phyloP scores from a whole-genome alignment of 2,888 invertebrate species.

The Drosophila pseudotalamancana region DNA sequence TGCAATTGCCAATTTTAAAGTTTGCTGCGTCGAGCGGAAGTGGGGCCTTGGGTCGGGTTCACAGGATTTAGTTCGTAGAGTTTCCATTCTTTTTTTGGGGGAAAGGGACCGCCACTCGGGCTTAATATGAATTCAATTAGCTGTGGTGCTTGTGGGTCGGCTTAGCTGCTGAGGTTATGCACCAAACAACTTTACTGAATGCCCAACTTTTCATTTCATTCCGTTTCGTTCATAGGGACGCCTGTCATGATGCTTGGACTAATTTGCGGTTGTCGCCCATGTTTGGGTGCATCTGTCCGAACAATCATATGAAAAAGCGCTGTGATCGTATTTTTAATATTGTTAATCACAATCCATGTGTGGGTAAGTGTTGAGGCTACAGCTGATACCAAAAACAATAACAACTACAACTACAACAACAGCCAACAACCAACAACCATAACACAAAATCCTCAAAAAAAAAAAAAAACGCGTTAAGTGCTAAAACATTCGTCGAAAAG shows the following conservation, averaged over 20 bases:
- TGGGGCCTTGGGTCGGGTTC: slow-evolving; percentile 25
- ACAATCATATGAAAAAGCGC: slow-evolving; percentile 93
- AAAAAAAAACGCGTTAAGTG: slow-evolving; percentile 16
- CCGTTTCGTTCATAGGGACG: no score
- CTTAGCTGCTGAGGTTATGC: slow-evolving; percentile 9
- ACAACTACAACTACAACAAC: slow-evolving; percentile 44
- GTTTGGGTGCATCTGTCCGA: slow-evolving; percentile 97
- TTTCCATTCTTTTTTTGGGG: slow-evolving; percentile 11
- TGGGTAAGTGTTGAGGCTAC: slow-evolving; percentile 88
- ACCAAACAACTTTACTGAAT: slow-evolving; percentile 22
- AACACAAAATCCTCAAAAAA: slow-evolving; percentile 37
- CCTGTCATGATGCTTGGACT: slow-evolving; percentile 94
- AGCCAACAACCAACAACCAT: slow-evolving; percentile 27
- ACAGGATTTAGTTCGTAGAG: slow-evolving; percentile 9
- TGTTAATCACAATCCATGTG: slow-evolving; percentile 97
- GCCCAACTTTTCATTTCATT: slow-evolving; percentile 57
- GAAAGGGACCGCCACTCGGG: slow-evolving; percentile 5
- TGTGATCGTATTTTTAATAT: slow-evolving; percentile 95
- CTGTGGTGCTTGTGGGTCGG: slow-evolving; percentile 14
- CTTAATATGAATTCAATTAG: slow-evolving; percentile 65
- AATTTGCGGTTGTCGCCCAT: slow-evolving; percentile 93
- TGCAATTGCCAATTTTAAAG: slow-evolving; percentile 77
- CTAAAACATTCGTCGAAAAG: slow-evolving; percentile 39
- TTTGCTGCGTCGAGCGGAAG: slow-evolving; percentile 68
- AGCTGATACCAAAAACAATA: slow-evolving; percentile 24